These are phyloP conservation scores for Agriopis leucophaearia DNA, from an alignment of 2,888 invertebrate species.

Conservation along the genomic window DNA sequence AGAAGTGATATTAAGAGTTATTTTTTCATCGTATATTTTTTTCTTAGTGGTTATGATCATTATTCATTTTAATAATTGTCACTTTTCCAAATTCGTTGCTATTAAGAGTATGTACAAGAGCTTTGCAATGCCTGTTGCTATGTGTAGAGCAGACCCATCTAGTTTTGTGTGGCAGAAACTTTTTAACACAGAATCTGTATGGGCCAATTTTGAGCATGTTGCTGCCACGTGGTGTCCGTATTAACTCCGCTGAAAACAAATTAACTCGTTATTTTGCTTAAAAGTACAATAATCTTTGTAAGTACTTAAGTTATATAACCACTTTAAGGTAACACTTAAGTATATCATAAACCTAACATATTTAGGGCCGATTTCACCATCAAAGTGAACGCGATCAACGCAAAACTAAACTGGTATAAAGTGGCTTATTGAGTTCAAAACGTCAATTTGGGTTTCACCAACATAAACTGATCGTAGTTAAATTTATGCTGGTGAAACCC, in stretches of 20 bases:
- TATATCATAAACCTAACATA: no score
- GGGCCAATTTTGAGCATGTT: constrained; percentile 38
- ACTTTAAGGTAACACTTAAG: not conserved
- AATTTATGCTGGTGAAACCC: no score
- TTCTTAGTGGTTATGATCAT: constrained; percentile 27
- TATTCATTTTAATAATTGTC: constrained; percentile 7
- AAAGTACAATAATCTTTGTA: not conserved
- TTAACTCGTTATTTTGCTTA: not conserved
- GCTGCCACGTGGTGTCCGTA: not conserved
- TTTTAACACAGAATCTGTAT: constrained; percentile 49
- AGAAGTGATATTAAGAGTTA: not conserved
- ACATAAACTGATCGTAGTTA: no score
- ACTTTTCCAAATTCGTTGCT: constrained; percentile 35
- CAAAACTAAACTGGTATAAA: no score
- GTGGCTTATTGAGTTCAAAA: no score
- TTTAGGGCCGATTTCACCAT: no score
- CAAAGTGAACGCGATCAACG: no score
- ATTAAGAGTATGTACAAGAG: constrained; percentile 46
- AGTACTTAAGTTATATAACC: not conserved
- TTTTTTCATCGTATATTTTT: not conserved
- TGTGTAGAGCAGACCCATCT: constrained; percentile 63
- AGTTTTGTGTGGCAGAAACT: constrained; percentile 45
- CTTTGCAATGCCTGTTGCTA: constrained; percentile 15
- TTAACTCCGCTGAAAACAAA: constrained; percentile 3
- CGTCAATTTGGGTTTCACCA: no score